Percentiles rank a stretch among this genome's conserved stretches.
phyloP scores from a whole-genome alignment of 2,113 vertebrate genomes.

The Protobothrops flavoviridis region DNA sequence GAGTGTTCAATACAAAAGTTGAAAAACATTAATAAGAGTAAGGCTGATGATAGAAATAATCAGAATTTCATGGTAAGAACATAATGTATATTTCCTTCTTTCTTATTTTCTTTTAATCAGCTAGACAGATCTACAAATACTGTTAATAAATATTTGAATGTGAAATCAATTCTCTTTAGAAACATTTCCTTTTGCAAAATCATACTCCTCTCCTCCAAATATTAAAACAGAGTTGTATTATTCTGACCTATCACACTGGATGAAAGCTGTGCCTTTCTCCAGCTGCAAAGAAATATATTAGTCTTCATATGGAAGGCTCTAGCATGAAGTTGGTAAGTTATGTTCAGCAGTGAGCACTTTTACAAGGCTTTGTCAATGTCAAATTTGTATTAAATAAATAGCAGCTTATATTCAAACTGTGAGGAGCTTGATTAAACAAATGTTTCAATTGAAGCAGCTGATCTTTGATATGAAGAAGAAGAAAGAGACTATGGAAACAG shows the following conservation, averaged over 20 bases:
- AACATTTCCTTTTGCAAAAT: background rate
- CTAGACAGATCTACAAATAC: background rate
- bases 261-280: background rate
- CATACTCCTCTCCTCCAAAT: background rate
- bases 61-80: background rate
- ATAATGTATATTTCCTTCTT: background rate
- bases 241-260: background rate
- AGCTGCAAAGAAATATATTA: background rate
- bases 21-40: background rate
- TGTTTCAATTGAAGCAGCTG: background rate
- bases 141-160: background rate
- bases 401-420: background rate
- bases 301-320: background rate
- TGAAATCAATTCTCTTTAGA: background rate
- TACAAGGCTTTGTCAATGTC: background rate
- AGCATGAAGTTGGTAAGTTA: background rate
- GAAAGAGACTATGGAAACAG: background rate
- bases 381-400: background rate
- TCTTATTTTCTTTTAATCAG: background rate
- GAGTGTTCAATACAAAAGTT: background rate
- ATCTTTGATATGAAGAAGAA: background rate
- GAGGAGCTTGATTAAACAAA: background rate
- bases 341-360: background rate
- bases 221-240: background rate
- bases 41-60: background rate